Percentiles rank a stretch among this genome's conserved stretches.
Conservation (phyloP, 2,888 invertebrate species). For the Harpagoxenus sublaevis region DNA sequence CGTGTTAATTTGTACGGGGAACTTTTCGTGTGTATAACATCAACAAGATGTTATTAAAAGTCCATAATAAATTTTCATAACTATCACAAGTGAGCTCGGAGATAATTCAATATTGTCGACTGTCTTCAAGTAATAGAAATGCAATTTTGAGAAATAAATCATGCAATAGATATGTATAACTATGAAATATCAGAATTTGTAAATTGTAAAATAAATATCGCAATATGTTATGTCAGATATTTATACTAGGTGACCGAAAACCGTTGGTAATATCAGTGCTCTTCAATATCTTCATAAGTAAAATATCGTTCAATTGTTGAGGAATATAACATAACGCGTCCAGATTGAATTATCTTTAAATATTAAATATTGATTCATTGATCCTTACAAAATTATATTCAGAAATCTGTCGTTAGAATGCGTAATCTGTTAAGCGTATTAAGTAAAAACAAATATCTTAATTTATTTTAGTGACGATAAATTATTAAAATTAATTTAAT, state of each 20-base stretch:
- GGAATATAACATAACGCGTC: background rate
- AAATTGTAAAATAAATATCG: background rate
- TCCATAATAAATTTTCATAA: background rate
- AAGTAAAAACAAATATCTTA: background rate
- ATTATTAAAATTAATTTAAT: background rate
- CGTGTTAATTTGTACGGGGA: no score
- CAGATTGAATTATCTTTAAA: background rate
- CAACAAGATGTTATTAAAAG: background rate
- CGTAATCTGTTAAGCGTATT: background rate
- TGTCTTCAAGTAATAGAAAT: background rate
- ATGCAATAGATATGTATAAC: background rate
- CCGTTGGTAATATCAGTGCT: background rate
- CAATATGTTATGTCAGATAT: background rate
- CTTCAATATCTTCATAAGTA: background rate
- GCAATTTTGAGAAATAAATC: background rate
- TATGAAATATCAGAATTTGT: background rate
- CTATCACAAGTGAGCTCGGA: background rate
- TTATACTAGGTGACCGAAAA: background rate
- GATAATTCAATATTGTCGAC: slow-evolving; percentile 3
- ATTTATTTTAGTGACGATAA: background rate
- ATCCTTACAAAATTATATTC: background rate
- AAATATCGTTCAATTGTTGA: background rate
- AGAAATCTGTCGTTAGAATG: background rate
- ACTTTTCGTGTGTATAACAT: background rate
- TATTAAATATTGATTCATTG: background rate